Base-by-base conservation (phyloP, 2,888 invertebrate species). In the Pristionchus arcanus region DNA sequence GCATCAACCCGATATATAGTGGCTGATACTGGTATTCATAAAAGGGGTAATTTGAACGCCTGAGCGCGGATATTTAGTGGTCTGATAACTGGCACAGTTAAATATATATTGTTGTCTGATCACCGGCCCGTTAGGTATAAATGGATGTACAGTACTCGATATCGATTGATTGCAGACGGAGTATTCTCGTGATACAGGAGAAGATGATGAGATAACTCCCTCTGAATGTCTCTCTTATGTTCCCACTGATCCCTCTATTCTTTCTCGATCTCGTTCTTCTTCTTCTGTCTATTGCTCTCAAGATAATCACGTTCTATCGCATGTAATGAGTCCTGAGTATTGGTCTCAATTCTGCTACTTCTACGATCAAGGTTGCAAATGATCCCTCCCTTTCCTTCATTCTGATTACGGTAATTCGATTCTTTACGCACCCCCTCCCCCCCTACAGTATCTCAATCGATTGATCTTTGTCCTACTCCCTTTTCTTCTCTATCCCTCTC, bases 331-430 rank as follows among this genome's bases (percentile, higher is more conserved):
- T 28, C 4, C 28, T 16, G 53, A 84, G 5, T 55, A 55, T 28
- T 84, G 84, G 84, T n/a, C 53, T 28, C 84, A 84, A 21, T 84
- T 84, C 84, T 84, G 84, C 55, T 55, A 84, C 53, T 84, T 84
- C n/a, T 84, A 84, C 21, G 84, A 84, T 28, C n/a, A 55, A 3
- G 84, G 84, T n/a, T 84, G n/a, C 77, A 77, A 77, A 34, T 77
- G 77, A 77, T n/a, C 31, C 37, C 15, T 13, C 68, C 68, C 68
- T 9, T 28, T 31, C 68, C 68, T 31, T 31, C 68, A 3, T n/a
- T 31, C 68, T n/a, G 19, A 77, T 37, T 42, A 77, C 77, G 77
- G 77, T 77, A 42, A 11, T 3, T 42, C 42, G 9, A 21, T 49
- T 25, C 77, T 31, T 34, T 77, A 21, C 25, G 28, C 25, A 15